Conservation (phyloP, 2,113 vertebrate genomes). For the Crypturellus undulatus region DNA sequence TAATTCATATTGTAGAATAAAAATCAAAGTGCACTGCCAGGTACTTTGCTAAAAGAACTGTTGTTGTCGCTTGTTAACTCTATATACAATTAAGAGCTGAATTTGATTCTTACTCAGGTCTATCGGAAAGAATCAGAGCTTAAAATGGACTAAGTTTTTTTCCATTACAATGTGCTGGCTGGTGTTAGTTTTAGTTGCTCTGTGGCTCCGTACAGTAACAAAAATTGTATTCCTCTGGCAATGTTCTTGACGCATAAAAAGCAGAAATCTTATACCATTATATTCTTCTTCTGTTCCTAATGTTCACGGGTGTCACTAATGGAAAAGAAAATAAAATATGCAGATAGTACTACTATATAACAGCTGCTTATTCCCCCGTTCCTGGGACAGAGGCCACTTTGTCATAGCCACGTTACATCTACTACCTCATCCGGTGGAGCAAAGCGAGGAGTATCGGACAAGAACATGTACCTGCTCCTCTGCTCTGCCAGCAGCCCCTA, state of each 20-base stretch:
- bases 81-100: neutral
- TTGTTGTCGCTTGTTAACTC: neutral
- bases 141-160: neutral
- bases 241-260: neutral
- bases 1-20: neutral
- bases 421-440: neutral
- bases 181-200: neutral
- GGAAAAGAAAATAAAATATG: neutral
- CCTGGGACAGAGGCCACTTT: neutral
- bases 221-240: neutral
- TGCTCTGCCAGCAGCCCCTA: neutral
- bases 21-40: neutral
- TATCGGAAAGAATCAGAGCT: neutral
- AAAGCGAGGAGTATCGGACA: neutral
- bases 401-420: neutral
- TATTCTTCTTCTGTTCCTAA: neutral
- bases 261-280: neutral
- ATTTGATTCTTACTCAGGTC: neutral
- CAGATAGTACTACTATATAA: neutral
- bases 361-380: neutral
- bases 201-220: neutral
- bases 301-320: neutral
- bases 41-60: neutral
- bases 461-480: neutral
- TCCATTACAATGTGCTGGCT: neutral